A percentile compares a stretch with the other conserved stretches of the same genome.
Conservation (phyloP, 1,140 invertebrate genomes). For the Pseudomyrmex gracilis region DNA sequence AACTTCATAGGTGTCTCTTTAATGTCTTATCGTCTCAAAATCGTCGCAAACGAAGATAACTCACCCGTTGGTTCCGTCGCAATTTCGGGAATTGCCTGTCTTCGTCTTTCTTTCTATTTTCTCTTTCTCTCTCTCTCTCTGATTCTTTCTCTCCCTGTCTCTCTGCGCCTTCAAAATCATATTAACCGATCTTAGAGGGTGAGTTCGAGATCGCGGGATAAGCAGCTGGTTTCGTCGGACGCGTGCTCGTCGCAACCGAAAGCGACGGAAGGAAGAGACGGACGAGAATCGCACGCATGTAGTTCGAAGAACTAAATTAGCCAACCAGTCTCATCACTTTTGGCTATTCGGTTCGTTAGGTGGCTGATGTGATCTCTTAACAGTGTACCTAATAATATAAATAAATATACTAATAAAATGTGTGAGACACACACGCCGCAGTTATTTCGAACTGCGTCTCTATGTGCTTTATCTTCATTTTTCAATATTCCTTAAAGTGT, state of each 20-base stretch:
- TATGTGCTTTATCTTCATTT: background rate
- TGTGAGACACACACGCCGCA: background rate
- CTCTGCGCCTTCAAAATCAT: conserved; percentile 69
- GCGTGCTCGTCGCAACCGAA: conserved; percentile 31
- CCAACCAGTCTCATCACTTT: conserved; percentile 39
- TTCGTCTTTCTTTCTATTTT: background rate
- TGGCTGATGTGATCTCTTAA: conserved; percentile 43
- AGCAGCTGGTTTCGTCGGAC: conserved; percentile 71
- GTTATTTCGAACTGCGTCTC: background rate
- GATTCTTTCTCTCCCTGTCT: conserved; percentile 21
- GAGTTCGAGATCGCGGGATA: conserved; percentile 70
- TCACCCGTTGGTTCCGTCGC: conserved; percentile 38
- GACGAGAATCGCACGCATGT: conserved; percentile 17
- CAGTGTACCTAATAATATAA: conserved; percentile 17
- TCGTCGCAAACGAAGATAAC: conserved; percentile 53
- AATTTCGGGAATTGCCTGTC: conserved; percentile 63
- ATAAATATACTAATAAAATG: conserved; percentile 19
- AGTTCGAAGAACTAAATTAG: conserved; percentile 45
- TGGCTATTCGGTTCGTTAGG: conserved; percentile 47
- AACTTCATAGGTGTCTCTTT: conserved; percentile 57
- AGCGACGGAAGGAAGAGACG: conserved; percentile 20
- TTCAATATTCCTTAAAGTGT: background rate
- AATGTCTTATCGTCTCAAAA: conserved; percentile 57
- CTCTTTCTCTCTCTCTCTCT: conserved; percentile 42
- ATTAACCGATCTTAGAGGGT: conserved; percentile 69